Evolutionary conservation across 1,140 invertebrate species (phyloP).

Genomic region (Pogonognathellus flavescens): DNA sequence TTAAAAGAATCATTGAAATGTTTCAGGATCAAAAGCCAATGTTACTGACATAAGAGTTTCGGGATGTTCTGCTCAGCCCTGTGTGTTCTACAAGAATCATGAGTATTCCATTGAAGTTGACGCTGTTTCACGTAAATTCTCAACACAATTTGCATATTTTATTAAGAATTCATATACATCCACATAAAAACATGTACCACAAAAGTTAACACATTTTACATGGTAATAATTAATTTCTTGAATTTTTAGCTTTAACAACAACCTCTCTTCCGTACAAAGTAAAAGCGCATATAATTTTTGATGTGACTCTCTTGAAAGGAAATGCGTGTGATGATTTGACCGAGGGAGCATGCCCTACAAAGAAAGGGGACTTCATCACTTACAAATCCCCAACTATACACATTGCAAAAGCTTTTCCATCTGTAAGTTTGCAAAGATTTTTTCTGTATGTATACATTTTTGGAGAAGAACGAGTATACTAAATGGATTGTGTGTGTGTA

Average conservation of each 20-base stretch:
- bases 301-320: conserved; percentile 32
- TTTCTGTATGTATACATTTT: background rate
- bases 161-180: background rate
- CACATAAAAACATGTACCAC: too few relatives aligned
- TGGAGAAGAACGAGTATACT: background rate
- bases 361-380: background rate
- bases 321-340: conserved; percentile 12
- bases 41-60: conserved; percentile 31
- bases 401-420: conserved; percentile 22
- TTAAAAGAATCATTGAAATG: too few relatives aligned
- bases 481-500: background rate
- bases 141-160: background rate
- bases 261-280: conserved; percentile 25
- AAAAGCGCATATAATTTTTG: conserved; percentile 3
- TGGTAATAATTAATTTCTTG: background rate
- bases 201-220: background rate
- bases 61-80: conserved; percentile 20
- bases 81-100: background rate
- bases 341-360: conserved; percentile 6
- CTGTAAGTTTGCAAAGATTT: conserved; percentile 13
- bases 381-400: conserved; percentile 29
- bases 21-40: conserved; percentile 30
- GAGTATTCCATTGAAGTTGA: conserved; percentile 36
- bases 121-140: conserved; percentile 31
- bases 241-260: background rate